Conservation (phyloP, 2,113 vertebrate species). For the Xyliphius kryptos region DNA sequence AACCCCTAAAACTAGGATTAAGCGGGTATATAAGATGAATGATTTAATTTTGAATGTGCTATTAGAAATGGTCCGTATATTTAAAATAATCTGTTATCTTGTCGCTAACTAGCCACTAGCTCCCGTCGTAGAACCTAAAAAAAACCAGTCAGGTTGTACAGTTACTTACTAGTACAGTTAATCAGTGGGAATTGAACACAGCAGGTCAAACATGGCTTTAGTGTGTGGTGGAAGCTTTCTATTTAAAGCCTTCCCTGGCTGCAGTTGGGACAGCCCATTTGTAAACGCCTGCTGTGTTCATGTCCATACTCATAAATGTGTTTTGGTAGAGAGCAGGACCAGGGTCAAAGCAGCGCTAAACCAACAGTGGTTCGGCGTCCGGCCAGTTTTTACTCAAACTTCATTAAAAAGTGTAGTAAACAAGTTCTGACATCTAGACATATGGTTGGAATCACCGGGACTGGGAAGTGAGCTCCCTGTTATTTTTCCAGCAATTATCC, state of each 20-base stretch:
- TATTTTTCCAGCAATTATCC: conserved; percentile 39
- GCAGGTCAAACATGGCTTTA: too few species aligned
- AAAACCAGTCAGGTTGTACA: too few species aligned
- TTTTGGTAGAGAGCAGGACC: conserved; percentile 36
- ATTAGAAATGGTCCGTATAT: too few species aligned
- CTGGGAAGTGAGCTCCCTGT: conserved; percentile 18
- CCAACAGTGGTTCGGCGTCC: conserved; percentile 2
- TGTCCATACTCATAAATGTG: conserved; percentile 41
- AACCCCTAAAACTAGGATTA: too few species aligned
- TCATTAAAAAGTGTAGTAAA: conserved; percentile 34
- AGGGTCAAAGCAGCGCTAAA: conserved; percentile 16
- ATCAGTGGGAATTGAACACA: too few species aligned
- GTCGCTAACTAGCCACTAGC: too few species aligned
- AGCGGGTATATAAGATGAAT: too few species aligned
- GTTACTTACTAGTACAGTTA: too few species aligned
- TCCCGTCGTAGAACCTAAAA: too few species aligned
- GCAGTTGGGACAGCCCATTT: conserved; percentile 19
- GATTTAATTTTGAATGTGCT: too few species aligned
- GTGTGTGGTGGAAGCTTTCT: conserved; percentile 23
- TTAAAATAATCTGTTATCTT: too few species aligned
- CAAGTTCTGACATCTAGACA: conserved; percentile 23
- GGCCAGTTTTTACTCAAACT: conserved; percentile 15
- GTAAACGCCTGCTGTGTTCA: conserved; percentile 21
- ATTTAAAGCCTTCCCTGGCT: conserved; percentile 34
- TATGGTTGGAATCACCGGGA: conserved; percentile 25